Base-by-base conservation (phyloP, 2,888 invertebrate species). In the Chymomyza amoena region DNA sequence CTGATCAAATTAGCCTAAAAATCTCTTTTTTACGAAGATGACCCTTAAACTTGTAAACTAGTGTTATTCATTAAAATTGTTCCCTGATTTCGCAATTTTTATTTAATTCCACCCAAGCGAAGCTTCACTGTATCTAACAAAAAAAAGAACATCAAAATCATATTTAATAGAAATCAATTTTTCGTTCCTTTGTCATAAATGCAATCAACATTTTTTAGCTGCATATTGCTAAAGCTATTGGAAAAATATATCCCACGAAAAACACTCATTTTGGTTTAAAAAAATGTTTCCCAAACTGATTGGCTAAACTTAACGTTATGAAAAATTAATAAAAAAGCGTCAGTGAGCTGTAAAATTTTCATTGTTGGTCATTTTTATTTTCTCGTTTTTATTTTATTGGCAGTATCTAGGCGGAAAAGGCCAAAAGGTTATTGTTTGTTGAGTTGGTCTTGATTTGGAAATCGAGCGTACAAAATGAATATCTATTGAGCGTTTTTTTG, bases 261-360 rank as follows among this genome's bases (percentile, higher is more conserved):
- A 18, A 39, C 61, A 20, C 50, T 20, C 59, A 39, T 51, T 45
- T 45, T 10, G 39, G 39, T 45, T 45, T 45, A 13, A 45, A 45
- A 45, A 13, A 32, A 0, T 1, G 13, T 10, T 45, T 45, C 10
- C 39, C 39, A 4, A 45, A 45, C 39, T 45, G 39, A 13, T 6
- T 13, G 39, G 39, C 39, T 13, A 45, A 28, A 61, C 13, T 25
- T 25, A 36, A 20, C 50, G 39, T 16, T 59, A 57, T 59, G n/a
- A 28, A 69, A 76, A 75, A 74, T 73, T 78, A 80, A 85, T 75
- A 76, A 73, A 74, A 76, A 56, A 62, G 66, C 65, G 57, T 36
- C 72, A 78, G 61, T 73, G 75, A 78, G 66, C 75, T 76, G 78
- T 62, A 66, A 73, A 75, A 73, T 69, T 54, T 54, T 50, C 36